These are phyloP conservation scores for Cottus gobio DNA, from an alignment of 2,113 vertebrate genomes.

Conservation along the genomic window DNA sequence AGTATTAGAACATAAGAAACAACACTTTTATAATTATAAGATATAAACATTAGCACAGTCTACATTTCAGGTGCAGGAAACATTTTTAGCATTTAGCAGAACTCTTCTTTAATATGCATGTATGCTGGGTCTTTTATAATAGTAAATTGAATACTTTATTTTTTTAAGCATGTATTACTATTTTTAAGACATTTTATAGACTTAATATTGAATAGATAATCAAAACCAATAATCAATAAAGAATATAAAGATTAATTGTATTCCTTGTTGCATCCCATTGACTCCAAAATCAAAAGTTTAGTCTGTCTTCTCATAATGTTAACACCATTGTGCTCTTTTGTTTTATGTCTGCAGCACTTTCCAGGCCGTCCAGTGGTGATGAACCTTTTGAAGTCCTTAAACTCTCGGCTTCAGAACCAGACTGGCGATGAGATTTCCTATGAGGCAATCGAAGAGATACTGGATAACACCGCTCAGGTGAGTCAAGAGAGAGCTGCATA, in stretches of 20 bases:
- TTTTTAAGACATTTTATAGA: neutral
- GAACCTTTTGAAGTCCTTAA: slow-evolving; percentile 83
- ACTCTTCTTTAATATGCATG: neutral
- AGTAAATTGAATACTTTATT: neutral
- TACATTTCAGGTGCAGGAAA: neutral
- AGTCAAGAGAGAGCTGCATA: neutral
- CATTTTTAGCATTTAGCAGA: neutral
- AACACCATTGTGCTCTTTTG: slow-evolving; percentile 1
- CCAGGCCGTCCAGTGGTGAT: slow-evolving; percentile 87
- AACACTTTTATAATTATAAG: neutral
- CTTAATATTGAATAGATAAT: neutral
- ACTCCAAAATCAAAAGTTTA: neutral
- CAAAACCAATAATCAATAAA: neutral
- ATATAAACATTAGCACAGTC: neutral
- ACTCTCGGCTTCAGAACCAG: slow-evolving; percentile 83
- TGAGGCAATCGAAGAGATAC: slow-evolving; percentile 71
- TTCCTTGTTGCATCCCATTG: neutral
- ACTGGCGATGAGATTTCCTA: slow-evolving; percentile 81
- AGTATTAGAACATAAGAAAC: neutral
- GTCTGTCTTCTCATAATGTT: neutral
- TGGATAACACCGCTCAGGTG: slow-evolving; percentile 87
- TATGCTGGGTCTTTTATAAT: neutral
- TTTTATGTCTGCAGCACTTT: slow-evolving; percentile 84
- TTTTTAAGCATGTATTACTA: neutral
- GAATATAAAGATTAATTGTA: neutral